These are phyloP conservation scores for Actinostola sp. DNA, from an alignment of 92 coral and sea anemone genomes.

Conservation along the genomic window DNA sequence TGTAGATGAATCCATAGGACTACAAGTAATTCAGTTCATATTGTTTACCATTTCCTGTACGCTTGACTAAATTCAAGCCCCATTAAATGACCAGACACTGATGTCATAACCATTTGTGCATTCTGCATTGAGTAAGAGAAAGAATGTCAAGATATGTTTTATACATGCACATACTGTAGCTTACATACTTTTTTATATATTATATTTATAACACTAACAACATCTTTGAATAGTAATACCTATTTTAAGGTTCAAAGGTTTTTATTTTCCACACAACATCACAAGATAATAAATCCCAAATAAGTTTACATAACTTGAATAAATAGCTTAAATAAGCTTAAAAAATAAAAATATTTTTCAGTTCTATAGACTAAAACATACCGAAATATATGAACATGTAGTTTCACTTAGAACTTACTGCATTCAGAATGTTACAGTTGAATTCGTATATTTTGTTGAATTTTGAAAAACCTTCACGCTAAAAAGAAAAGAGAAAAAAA, in stretches of 20 bases:
- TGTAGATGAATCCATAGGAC: neutral
- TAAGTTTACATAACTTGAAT: too few species aligned
- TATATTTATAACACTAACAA: too few species aligned
- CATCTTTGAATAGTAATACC: too few species aligned
- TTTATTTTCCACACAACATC: too few species aligned
- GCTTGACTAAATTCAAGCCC: slow-evolving; percentile 73
- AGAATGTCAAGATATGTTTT: neutral
- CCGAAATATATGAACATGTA: neutral
- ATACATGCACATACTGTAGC: too few species aligned
- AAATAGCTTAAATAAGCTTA: too few species aligned
- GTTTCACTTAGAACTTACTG: slow-evolving; percentile 48
- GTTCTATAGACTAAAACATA: too few species aligned
- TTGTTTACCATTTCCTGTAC: slow-evolving; percentile 76
- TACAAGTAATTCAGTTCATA: neutral
- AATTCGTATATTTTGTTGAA: slow-evolving; percentile 93
- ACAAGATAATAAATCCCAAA: neutral
- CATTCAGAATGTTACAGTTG: slow-evolving; percentile 72
- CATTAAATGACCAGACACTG: slow-evolving; percentile 96
- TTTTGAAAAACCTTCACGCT: slow-evolving; percentile 90
- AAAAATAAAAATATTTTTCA: too few species aligned
- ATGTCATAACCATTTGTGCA: slow-evolving; percentile 95
- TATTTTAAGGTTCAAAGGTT: too few species aligned
- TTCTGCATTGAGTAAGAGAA: slow-evolving; percentile 44
- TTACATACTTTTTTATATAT: too few species aligned
- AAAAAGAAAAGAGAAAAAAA: slow-evolving; percentile 17